These are phyloP conservation scores for Rhynchonycteris naso DNA, from an alignment of 2,797 vertebrate genomes.

Conservation along the genomic window DNA sequence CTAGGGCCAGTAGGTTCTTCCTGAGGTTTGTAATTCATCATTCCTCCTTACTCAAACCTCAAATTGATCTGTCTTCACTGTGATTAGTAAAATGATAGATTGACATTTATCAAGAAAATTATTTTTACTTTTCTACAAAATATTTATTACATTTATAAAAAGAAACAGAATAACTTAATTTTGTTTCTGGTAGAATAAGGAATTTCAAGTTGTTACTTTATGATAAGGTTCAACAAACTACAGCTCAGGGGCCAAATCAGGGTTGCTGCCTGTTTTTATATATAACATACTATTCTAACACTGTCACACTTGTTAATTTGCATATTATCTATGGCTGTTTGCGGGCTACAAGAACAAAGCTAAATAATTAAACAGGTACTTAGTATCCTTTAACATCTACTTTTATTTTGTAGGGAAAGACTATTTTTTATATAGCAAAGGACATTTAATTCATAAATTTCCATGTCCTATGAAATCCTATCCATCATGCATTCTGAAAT, in stretches of 20 bases:
- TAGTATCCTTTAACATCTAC: neutral
- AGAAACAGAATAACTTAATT: neutral
- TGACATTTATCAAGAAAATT: constrained; percentile 30
- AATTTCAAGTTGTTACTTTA: constrained; percentile 29
- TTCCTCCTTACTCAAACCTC: neutral
- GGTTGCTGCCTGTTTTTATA: neutral
- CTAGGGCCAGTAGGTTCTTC: neutral
- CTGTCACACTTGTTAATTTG: neutral
- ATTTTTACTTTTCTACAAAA: constrained; percentile 27
- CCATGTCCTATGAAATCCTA: neutral
- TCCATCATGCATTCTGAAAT: neutral
- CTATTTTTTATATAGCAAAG: neutral
- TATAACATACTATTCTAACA: neutral
- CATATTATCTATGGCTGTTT: neutral
- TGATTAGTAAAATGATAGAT: constrained; percentile 10
- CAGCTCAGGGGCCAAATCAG: neutral
- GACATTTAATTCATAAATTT: neutral
- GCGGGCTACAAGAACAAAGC: neutral
- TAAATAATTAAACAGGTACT: neutral
- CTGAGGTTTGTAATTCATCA: constrained; percentile 20
- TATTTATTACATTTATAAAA: constrained; percentile 5
- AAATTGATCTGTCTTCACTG: neutral
- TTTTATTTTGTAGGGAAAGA: neutral
- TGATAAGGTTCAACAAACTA: neutral
- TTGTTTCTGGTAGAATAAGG: neutral